Evolutionary conservation across 1,140 invertebrate genomes (phyloP).

Genomic region (Spodoptera frugiperda): DNA sequence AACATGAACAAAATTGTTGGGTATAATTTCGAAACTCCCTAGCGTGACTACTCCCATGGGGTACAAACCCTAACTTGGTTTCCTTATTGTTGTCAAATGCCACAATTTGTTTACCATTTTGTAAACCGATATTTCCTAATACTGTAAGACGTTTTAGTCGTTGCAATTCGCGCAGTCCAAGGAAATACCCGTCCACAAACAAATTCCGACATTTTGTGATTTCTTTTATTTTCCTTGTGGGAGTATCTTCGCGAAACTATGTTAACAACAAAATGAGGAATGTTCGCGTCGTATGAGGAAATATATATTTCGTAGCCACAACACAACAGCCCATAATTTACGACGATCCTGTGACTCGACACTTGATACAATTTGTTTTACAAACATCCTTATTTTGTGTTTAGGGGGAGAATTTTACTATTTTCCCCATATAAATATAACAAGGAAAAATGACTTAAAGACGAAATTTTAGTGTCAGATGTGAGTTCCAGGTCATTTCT

Average conservation of each 20-base stretch:
- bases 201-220: slow-evolving; percentile 14
- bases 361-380: slow-evolving; percentile 24
- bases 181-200: slow-evolving; percentile 10
- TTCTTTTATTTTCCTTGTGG: slow-evolving; percentile 30
- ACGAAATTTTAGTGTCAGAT: too few relatives aligned
- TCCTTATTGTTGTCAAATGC: neutral
- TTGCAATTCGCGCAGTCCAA: slow-evolving; percentile 11
- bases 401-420: neutral
- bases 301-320: slow-evolving; percentile 18
- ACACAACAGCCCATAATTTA: slow-evolving; percentile 34
- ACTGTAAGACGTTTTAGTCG: neutral
- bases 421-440: neutral
- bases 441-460: neutral
- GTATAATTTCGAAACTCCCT: neutral
- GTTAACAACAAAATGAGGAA: slow-evolving; percentile 30
- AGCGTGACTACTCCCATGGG: neutral
- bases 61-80: neutral
- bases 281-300: slow-evolving; percentile 31
- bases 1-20: slow-evolving; percentile 29
- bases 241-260: slow-evolving; percentile 17
- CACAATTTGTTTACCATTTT: neutral
- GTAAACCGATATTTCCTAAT: slow-evolving; percentile 9
- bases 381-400: slow-evolving; percentile 3
- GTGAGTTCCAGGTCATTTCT: too few relatives aligned
- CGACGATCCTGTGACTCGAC: slow-evolving; percentile 5